These are phyloP conservation scores for Oeneis ivallda DNA, from an alignment of 2,888 invertebrate species.

Conservation along the genomic window DNA sequence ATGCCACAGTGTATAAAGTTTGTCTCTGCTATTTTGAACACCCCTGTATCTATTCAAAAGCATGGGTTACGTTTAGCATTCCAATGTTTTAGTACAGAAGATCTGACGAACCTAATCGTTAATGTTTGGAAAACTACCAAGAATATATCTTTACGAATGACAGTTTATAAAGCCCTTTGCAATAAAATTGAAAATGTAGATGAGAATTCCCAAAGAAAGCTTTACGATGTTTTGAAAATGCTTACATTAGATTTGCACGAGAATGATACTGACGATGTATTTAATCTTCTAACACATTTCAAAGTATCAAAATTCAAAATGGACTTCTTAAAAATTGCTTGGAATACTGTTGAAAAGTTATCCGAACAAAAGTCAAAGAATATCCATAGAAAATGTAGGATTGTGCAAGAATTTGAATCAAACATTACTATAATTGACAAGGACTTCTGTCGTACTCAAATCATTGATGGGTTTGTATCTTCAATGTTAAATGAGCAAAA, in stretches of 20 bases:
- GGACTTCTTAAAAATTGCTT: constrained; percentile 47
- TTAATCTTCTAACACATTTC: constrained; percentile 46
- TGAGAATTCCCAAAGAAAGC: constrained; percentile 37
- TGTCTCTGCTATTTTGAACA: constrained; percentile 49
- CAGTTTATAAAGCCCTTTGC: constrained; percentile 51
- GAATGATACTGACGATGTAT: constrained; percentile 55
- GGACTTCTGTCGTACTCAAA: constrained; percentile 41
- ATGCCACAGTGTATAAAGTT: constrained; percentile 47
- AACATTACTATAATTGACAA: constrained; percentile 45
- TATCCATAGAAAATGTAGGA: constrained; percentile 39
- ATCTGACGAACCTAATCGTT: constrained; percentile 46
- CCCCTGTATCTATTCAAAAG: constrained; percentile 58
- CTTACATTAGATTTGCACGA: constrained; percentile 50
- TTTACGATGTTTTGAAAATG: constrained; percentile 51
- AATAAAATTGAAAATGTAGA: constrained; percentile 44
- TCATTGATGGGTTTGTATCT: constrained; percentile 49
- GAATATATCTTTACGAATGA: constrained; percentile 52
- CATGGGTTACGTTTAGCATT: constrained; percentile 60
- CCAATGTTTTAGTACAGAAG: constrained; percentile 48
- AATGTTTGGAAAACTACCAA: constrained; percentile 53
- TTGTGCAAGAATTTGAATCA: constrained; percentile 44
- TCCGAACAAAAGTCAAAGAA: constrained; percentile 44
- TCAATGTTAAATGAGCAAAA: constrained; percentile 41
- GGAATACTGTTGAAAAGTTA: constrained; percentile 50
- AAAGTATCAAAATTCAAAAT: constrained; percentile 41